Base-by-base conservation (phyloP, 2,888 invertebrate species). In the Ochropacha duplaris region DNA sequence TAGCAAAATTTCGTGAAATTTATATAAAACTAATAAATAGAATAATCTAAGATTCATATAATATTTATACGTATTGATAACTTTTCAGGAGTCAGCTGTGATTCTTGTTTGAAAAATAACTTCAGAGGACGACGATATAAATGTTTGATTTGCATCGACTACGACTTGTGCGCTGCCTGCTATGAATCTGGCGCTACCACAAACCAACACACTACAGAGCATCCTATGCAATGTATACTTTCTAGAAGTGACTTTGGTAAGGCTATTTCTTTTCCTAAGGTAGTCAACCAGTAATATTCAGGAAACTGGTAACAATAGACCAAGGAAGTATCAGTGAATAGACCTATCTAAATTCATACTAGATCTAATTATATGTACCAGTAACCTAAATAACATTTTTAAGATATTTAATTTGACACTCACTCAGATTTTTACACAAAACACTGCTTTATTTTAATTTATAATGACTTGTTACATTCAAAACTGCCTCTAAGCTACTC, bases 151-250 rank as follows among this genome's bases (percentile, higher is more conserved):
- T 99, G 99, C 94, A 99, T 98, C 93, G 99, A 99, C 94, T 99
- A 99, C 94, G 99, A 99, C 94, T 94, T 99, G 81, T 99, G 99
- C 94, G 97, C 98, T 80, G 95, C 96, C 79, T 99, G 99, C 90
- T 99, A 97, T 91, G 98, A 99, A 88, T 96, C 96, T 77, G 97
- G 97, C 79, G 97, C 97, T 69, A 97, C 96, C 66, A 97, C 97
- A 76, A 97, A 97, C 71, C 95, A 98, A 79, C 99, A 99, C 91
- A 96, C 97, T 73, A 96, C 97, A 77, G 98, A 98, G 90, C 99
- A 99, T 94, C 98, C 99, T 60, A 98, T 99, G 97, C 99, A 99
- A 94, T 99, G 99, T 91, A 99, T 99, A 81, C 95, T 99, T 83
- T 99, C 99, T 74, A 95, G 98, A 92, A 95, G 97, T 88, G 99